Evolutionary conservation across 2,888 invertebrate species (phyloP).

Genomic region (Eristalis tenax): DNA sequence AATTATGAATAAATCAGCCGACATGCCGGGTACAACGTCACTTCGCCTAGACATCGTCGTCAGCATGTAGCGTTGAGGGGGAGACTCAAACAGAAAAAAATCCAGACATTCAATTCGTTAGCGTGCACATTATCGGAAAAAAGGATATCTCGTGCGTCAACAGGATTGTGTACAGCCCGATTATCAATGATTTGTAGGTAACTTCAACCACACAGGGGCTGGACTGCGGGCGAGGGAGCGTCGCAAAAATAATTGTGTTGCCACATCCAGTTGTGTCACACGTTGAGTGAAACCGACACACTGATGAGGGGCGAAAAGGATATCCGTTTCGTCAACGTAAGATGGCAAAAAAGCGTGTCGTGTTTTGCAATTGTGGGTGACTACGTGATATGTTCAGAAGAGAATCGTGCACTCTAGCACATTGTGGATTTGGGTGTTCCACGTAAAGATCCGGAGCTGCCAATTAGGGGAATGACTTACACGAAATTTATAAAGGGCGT

Average conservation of each 20-base stretch:
- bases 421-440: not conserved
- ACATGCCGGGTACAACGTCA: not conserved
- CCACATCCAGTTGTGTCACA: not conserved
- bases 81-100: not conserved
- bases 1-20: constrained; percentile 18
- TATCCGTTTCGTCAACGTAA: not conserved
- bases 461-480: not conserved
- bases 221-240: not conserved
- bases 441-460: not conserved
- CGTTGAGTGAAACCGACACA: not conserved
- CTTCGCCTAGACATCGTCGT: not conserved
- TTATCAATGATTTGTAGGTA: not conserved
- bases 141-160: not conserved
- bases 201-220: not conserved
- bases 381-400: not conserved
- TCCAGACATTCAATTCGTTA: too few relatives aligned
- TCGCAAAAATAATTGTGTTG: too few relatives aligned
- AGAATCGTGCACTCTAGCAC: not conserved
- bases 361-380: too few relatives aligned
- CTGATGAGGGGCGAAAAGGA: not conserved
- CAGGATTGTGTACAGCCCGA: not conserved
- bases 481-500: not conserved
- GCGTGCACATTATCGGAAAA: not conserved
- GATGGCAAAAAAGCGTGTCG: too few relatives aligned
- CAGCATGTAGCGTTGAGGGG: not conserved